Evolutionary conservation across 1,140 invertebrate species (phyloP).

Genomic region (Meloidogyne chitwoodi): DNA sequence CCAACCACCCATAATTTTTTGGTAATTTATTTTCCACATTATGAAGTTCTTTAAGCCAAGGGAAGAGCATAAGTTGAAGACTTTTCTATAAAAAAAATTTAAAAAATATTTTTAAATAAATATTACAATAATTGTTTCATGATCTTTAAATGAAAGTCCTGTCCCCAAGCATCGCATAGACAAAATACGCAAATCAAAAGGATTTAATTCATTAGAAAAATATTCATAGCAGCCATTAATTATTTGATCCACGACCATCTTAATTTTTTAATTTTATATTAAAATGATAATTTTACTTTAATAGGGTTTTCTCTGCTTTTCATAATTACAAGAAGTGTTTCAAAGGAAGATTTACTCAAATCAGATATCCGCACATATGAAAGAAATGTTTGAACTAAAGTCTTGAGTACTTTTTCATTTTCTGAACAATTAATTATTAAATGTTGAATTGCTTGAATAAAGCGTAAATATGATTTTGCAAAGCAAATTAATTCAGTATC

Average conservation of each 20-base stretch:
- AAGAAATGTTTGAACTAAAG: slow-evolving; percentile 2
- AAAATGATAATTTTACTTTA: not conserved
- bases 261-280: not conserved
- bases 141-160: slow-evolving; percentile 17
- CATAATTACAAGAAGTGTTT: slow-evolving; percentile 10
- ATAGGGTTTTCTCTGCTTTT: not conserved
- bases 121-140: slow-evolving; percentile 14
- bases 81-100: slow-evolving; percentile 2
- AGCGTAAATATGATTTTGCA: not conserved
- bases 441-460: slow-evolving; percentile 4
- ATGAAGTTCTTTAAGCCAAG: slow-evolving; percentile 9
- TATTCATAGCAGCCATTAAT: slow-evolving; percentile 16
- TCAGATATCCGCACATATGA: not conserved
- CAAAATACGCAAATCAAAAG: not conserved
- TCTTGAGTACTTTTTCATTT: not conserved
- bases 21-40: not conserved
- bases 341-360: not conserved
- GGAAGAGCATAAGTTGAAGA: slow-evolving; percentile 12
- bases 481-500: not conserved
- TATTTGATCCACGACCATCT: not conserved
- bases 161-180: slow-evolving; percentile 17
- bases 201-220: not conserved
- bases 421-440: not conserved
- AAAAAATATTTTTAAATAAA: not conserved
- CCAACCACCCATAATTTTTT: not conserved